Evolutionary conservation across 2,888 invertebrate genomes (phyloP), one percentile per base, ranked within the genome.

Genomic region (Drosophila diplacantha): DNA sequence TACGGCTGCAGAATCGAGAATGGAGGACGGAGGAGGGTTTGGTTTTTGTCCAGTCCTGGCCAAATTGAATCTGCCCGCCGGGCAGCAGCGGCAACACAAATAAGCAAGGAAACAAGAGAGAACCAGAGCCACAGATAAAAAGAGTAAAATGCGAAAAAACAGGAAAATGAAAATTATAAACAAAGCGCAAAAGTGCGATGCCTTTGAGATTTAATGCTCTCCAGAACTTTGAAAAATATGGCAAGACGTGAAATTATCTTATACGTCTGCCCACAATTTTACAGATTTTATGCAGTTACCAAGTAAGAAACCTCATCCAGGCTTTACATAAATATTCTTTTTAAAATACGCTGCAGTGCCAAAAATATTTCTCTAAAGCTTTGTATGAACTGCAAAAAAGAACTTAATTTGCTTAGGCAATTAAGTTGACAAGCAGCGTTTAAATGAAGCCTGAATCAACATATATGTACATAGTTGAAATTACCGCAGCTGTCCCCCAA

Each of bases 111-210:
- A 47, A 26, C 46, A 38, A 41, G 18, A 39, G 35, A 51, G 11
- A 4, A 3, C 29, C 24, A 52, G 26, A 54, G 26, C 44, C 22
- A 18, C 31, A 47, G 29, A 63, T 39, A 56, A 60, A 55, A 64
- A 46, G 57, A 56, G 46, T 49, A 61, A 68, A 63, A 50, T 61
- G 66, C 38, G 47, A 55, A 72, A 52, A 58, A 67, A 62, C 46
- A 51, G 64, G 59, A 69, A 67, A 71, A 77, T 75, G 51, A 72
- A 78, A 83, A 81, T 83, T 70, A 83, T 72, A 72, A 78, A 78
- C 54, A 55, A 55, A 52, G 12, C 68, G 41, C 12, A 7, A 57
- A 52, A 58, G 34, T 60, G 41, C 20, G 39, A 12, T 20, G 47
- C 51, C 51, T 35, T 54, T 22, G 14, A 34, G 49, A 32, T 58